Conservation (phyloP, 2,888 invertebrate species). For the Zaprionus obscuricornis region DNA sequence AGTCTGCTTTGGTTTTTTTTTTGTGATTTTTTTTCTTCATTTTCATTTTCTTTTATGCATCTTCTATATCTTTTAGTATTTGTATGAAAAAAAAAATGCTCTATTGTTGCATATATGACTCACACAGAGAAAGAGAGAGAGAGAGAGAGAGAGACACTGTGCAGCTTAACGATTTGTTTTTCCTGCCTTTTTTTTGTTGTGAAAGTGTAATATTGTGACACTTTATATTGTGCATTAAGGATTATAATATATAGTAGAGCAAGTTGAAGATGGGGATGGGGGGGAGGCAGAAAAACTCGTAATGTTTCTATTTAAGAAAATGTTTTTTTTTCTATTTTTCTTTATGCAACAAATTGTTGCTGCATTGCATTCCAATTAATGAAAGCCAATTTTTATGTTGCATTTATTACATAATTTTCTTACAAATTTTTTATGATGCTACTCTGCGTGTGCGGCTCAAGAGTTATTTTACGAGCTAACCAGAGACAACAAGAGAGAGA, state of each 20-base stretch:
- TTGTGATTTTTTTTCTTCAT: slow-evolving; percentile 45
- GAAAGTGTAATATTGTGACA: slow-evolving; percentile 82
- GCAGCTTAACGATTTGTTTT: slow-evolving; percentile 61
- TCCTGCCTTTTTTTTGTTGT: slow-evolving; percentile 59
- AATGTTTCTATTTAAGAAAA: slow-evolving; percentile 32
- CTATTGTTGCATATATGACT: too few species aligned
- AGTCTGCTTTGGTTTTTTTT: slow-evolving; percentile 51
- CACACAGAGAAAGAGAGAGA: too few species aligned
- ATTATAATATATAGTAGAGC: slow-evolving; percentile 50
- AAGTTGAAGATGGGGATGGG: slow-evolving; percentile 11
- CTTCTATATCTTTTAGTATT: too few species aligned
- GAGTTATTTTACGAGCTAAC: slow-evolving; percentile 61
- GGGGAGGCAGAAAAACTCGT: not conserved
- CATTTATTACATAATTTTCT: slow-evolving; percentile 78
- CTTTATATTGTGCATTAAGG: slow-evolving; percentile 75
- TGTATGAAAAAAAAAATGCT: too few species aligned
- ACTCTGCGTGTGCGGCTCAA: slow-evolving; percentile 58
- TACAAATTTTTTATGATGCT: slow-evolving; percentile 65
- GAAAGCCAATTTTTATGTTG: slow-evolving; percentile 76
- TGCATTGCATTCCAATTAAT: slow-evolving; percentile 76
- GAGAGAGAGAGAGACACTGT: too few species aligned
- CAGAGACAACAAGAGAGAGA: slow-evolving; percentile 6
- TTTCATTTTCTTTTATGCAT: too few species aligned
- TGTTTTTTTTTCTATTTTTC: slow-evolving; percentile 61
- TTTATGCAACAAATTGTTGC: slow-evolving; percentile 51